These are phyloP conservation scores for Lasius fuliginosus DNA, from an alignment of 2,888 invertebrate genomes.

Conservation along the genomic window DNA sequence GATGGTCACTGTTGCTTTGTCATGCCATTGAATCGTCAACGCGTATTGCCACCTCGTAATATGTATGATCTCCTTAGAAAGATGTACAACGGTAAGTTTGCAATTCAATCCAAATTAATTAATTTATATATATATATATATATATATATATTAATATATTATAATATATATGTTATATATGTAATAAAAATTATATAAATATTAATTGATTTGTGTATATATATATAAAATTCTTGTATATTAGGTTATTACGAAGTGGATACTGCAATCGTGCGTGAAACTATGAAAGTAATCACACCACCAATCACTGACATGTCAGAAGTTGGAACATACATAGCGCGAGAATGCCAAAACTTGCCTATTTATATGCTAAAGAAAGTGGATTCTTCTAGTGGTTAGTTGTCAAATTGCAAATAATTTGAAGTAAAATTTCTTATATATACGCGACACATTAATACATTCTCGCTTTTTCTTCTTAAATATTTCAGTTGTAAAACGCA, in stretches of 20 bases:
- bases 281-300: constrained; percentile 92
- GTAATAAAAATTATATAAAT: neutral
- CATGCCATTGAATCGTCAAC: constrained; percentile 94
- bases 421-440: neutral
- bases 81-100: constrained; percentile 89
- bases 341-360: constrained; percentile 91
- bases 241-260: constrained; percentile 93
- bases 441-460: neutral
- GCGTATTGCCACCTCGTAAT: constrained; percentile 93
- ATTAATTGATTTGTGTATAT: neutral
- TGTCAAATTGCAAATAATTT: constrained; percentile 11
- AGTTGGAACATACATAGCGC: constrained; percentile 91
- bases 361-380: constrained; percentile 92
- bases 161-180: neutral
- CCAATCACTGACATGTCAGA: constrained; percentile 89
- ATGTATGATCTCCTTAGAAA: constrained; percentile 93
- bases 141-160: neutral
- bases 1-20: constrained; percentile 94
- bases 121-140: neutral
- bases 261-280: constrained; percentile 91
- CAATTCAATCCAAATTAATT: neutral
- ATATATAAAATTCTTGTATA: constrained; percentile 45
- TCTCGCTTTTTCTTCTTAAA: constrained; percentile 11
- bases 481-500: constrained; percentile 82
- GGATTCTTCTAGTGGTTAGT: constrained; percentile 88